A percentile compares a stretch with the other conserved stretches of the same genome.
phyloP scores from a whole-genome alignment of 2,888 invertebrate genomes.

The Callosobruchus maculatus region DNA sequence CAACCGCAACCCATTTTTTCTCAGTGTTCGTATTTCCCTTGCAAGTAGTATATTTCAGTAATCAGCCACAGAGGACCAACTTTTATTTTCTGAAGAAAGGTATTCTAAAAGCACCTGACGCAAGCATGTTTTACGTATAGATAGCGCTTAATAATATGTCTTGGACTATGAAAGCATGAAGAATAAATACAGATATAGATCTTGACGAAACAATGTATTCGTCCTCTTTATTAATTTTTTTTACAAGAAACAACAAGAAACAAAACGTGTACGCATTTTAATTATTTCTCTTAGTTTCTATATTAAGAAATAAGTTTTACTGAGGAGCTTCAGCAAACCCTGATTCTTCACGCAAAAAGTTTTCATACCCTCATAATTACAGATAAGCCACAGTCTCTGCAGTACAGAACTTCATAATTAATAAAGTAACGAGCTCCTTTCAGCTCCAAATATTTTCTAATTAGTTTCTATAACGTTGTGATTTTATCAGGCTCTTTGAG shows the following conservation, averaged over 20 bases:
- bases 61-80: too few relatives aligned
- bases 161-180: too few relatives aligned
- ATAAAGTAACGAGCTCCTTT: neutral
- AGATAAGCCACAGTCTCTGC: neutral
- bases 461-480: neutral
- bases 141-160: too few relatives aligned
- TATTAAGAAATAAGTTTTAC: neutral
- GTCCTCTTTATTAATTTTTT: too few relatives aligned
- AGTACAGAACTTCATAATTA: neutral
- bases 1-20: too few relatives aligned
- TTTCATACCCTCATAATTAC: neutral
- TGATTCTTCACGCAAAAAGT: neutral
- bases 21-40: too few relatives aligned
- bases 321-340: neutral
- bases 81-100: too few relatives aligned
- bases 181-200: too few relatives aligned
- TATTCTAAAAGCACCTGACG: too few relatives aligned
- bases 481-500: neutral
- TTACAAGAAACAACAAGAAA: neutral
- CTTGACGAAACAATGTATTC: too few relatives aligned
- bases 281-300: neutral
- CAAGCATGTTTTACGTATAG: too few relatives aligned
- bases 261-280: neutral
- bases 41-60: too few relatives aligned
- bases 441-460: neutral